phyloP scores from a whole-genome alignment of 2,888 invertebrate species.

The Eristalinus sepulchralis region DNA sequence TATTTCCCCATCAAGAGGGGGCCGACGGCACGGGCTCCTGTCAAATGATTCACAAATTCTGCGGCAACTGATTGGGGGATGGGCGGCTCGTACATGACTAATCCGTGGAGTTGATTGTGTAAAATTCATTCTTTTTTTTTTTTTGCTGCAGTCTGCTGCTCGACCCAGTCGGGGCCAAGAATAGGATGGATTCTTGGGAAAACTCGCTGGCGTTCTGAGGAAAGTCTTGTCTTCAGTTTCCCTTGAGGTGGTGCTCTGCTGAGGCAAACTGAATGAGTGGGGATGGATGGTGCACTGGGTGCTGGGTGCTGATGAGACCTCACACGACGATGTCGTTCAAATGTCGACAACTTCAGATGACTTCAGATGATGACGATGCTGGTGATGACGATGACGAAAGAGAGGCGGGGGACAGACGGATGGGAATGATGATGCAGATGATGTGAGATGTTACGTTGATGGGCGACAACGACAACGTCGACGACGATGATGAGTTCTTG shows the following conservation, averaged over 20 bases:
- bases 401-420: not conserved
- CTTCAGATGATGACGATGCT: slow-evolving; percentile 18
- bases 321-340: slow-evolving; percentile 69
- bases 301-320: slow-evolving; percentile 58
- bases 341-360: slow-evolving; percentile 58
- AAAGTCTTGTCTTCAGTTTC: slow-evolving; percentile 51
- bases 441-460: slow-evolving; percentile 42
- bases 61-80: slow-evolving; percentile 4
- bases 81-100: slow-evolving; percentile 36
- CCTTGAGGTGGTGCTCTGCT: slow-evolving; percentile 16
- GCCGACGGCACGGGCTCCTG: slow-evolving; percentile 13
- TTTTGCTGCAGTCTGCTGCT: not conserved
- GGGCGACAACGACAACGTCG: slow-evolving; percentile 1
- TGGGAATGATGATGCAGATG: slow-evolving; percentile 31
- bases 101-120: slow-evolving; percentile 41
- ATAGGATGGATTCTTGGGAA: slow-evolving; percentile 67
- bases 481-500: slow-evolving; percentile 24
- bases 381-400: slow-evolving; percentile 10
- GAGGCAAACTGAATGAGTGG: not conserved
- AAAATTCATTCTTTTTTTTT: slow-evolving; percentile 3
- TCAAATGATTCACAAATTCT: slow-evolving; percentile 37
- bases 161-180: slow-evolving; percentile 52
- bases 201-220: slow-evolving; percentile 44
- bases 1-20: slow-evolving; percentile 44
- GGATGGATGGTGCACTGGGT: not conserved